These are phyloP conservation scores for Agapostemon virescens DNA, from an alignment of 2,888 invertebrate species.

Conservation along the genomic window DNA sequence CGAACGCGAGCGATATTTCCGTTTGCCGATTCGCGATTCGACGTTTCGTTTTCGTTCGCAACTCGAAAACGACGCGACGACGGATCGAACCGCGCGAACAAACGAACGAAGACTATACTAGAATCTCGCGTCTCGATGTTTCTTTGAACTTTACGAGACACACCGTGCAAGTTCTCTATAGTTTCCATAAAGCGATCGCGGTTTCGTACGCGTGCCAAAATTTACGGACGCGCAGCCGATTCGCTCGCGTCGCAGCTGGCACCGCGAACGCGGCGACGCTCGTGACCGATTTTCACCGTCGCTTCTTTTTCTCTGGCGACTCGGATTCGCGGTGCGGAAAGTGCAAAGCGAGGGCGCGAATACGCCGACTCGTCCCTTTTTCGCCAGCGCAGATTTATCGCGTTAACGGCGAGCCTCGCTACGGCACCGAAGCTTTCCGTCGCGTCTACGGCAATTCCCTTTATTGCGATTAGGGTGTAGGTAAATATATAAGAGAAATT, in stretches of 20 bases:
- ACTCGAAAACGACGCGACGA: too few species aligned
- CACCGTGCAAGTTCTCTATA: too few species aligned
- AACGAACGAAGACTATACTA: too few species aligned
- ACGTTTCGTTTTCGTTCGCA: too few species aligned
- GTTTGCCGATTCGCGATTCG: too few species aligned
- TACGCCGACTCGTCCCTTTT: background rate
- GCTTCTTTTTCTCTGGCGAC: background rate
- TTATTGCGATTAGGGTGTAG: background rate
- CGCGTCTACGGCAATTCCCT: background rate
- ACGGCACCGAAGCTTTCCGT: background rate
- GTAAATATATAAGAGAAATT: slow-evolving; percentile 2
- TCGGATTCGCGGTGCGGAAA: too few species aligned
- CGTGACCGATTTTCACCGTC: slow-evolving; percentile 1
- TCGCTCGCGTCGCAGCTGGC: background rate
- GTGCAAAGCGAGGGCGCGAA: background rate
- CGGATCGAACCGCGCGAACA: too few species aligned
- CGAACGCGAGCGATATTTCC: too few species aligned
- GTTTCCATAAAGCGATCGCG: background rate
- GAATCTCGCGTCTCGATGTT: too few species aligned
- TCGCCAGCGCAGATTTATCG: background rate
- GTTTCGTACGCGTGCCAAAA: background rate
- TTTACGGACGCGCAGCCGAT: background rate
- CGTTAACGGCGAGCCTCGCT: background rate
- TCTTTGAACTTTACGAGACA: too few species aligned
- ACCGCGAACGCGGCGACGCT: background rate